Evolutionary conservation across 1,140 invertebrate genomes (phyloP), one percentile per base, ranked within the genome.

Genomic region (Acyrthosiphon pisum): DNA sequence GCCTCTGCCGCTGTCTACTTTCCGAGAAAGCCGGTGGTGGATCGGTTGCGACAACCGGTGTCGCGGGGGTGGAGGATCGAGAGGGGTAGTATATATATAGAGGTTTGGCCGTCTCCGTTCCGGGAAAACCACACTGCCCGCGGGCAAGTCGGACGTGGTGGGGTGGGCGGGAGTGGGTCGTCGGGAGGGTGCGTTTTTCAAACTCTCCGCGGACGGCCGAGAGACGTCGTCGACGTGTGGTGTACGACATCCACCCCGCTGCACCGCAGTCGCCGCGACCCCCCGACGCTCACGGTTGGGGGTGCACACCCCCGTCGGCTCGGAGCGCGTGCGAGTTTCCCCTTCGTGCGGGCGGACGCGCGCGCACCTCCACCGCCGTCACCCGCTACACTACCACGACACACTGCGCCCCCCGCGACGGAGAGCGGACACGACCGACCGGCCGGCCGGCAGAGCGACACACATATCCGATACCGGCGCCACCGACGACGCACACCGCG

Each of bases 381-480:
- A 18, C n/a, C 60, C 30, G 60, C n/a, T 76, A 35, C n/a, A 76
- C 60, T 76, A n/a, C 60, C 11, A 76, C 60, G 60, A 76, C 60
- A 76, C n/a, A 76, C 60, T 76, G 60, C 86, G 86, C 86, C 41
- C 86, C 41, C 86, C 86, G 56, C 48, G 90, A 20, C 60, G 14
- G 90, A 50, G 30, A n/a, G 44, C 56, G 53, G 37, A 84, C 60
- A n/a, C 60, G 83, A 41, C 37, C 44, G 68, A 83, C 30, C 30
- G 68, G 14, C 20, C 56, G 90, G 90, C 87, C 87, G n/a, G 7
- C 11, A 9, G 44, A 22, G 90, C 20, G 60, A 83, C n/a, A 35
- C 44, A 48, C 56, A 76, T 76, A 76, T 76, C 44, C 90, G 90
- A 83, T 76, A 92, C 90, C 68, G 90, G 90, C 76, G 90, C 90